These are phyloP conservation scores for Homarus gammarus DNA, from an alignment of 2,888 invertebrate genomes.

Conservation along the genomic window DNA sequence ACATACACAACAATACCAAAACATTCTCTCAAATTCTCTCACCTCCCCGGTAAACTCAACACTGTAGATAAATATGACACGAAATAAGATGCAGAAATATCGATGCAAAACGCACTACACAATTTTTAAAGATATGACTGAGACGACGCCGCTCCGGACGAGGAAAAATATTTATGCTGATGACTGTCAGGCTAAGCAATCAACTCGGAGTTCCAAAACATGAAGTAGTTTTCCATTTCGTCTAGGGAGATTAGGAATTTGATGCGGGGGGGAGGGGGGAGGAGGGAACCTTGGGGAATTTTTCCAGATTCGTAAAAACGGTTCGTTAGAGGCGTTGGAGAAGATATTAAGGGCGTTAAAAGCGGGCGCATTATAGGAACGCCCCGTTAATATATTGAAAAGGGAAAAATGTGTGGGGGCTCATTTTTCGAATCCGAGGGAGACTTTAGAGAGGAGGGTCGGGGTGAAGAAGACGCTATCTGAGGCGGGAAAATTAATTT, in stretches of 20 bases:
- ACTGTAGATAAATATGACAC: background rate
- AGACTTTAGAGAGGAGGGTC: conserved; percentile 50
- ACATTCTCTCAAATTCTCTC: conserved; percentile 30
- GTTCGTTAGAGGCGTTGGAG: conserved; percentile 63
- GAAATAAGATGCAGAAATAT: background rate
- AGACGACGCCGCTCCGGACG: conserved; percentile 25
- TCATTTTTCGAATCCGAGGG: conserved; percentile 59
- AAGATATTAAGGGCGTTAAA: conserved; percentile 66
- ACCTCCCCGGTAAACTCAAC: background rate
- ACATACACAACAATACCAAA: background rate
- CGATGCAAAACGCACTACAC: background rate
- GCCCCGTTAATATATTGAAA: conserved; percentile 70
- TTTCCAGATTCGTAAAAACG: conserved; percentile 58
- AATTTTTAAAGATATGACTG: background rate
- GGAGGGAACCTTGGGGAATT: conserved; percentile 48
- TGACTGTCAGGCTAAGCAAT: conserved; percentile 73
- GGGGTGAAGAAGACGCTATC: conserved; percentile 54
- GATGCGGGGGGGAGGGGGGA: conserved; percentile 68
- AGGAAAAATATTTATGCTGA: conserved; percentile 73
- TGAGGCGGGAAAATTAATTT: conserved; percentile 58
- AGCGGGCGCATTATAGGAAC: conserved; percentile 59
- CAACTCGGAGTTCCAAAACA: conserved; percentile 73
- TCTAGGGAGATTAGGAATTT: conserved; percentile 74
- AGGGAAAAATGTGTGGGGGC: conserved; percentile 63
- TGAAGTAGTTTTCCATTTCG: conserved; percentile 75